Percentiles rank a stretch among this genome's conserved stretches.
These are phyloP conservation scores for Lapara coniferarum DNA, from an alignment of 2,888 invertebrate genomes.

Conservation along the genomic window DNA sequence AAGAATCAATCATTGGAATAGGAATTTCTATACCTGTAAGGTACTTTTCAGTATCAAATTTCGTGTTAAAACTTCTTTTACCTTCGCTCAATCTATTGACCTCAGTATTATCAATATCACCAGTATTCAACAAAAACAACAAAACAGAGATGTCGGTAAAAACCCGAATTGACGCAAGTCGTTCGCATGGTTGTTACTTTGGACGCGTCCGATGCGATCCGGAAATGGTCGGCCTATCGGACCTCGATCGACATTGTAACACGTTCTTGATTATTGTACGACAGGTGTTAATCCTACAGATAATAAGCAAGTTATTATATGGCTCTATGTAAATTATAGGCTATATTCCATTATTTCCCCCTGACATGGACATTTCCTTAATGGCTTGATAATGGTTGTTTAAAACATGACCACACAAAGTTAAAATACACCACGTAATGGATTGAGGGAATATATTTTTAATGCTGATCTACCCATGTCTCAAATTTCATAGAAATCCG, in stretches of 20 bases:
- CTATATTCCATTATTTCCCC: not conserved
- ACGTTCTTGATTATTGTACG: constrained; percentile 1
- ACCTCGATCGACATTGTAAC: constrained; percentile 6
- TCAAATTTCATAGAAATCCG: no score
- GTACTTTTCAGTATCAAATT: no score
- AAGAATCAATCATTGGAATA: no score
- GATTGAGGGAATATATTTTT: no score
- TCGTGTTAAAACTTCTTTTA: not conserved
- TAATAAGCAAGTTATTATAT: constrained; percentile 2
- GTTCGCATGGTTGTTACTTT: not conserved
- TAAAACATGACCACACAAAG: no score
- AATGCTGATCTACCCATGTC: no score
- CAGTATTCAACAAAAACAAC: constrained; percentile 9
- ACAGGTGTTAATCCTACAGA: constrained; percentile 7
- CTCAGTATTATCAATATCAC: constrained; percentile 1
- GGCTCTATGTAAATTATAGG: not conserved
- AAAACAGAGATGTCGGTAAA: constrained; percentile 6
- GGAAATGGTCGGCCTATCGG: constrained; percentile 10
- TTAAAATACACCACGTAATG: no score
- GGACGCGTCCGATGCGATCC: constrained; percentile 2
- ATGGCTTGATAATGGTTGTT: not conserved
- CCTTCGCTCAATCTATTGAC: not conserved
- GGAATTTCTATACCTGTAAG: no score
- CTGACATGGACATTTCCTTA: no score
- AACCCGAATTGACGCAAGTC: constrained; percentile 19